These are phyloP conservation scores for Ochropleura leucogaster DNA, from an alignment of 2,888 invertebrate species.

Conservation along the genomic window DNA sequence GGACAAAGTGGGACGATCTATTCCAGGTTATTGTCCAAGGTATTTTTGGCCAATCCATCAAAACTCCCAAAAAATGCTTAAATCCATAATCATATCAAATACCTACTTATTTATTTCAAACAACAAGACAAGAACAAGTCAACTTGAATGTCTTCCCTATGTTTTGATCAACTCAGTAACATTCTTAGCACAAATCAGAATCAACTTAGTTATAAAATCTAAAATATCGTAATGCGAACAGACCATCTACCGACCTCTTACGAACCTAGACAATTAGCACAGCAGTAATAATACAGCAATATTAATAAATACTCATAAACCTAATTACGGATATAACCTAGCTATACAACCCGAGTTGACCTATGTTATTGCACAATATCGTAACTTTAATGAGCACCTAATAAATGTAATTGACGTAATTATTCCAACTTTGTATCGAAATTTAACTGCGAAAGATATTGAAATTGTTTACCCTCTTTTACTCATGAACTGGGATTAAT, in stretches of 20 bases:
- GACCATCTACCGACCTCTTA: slow-evolving; percentile 16
- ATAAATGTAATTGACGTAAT: slow-evolving; percentile 38
- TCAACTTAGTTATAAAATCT: not conserved
- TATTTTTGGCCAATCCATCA: not conserved
- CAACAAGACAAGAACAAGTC: too few relatives aligned
- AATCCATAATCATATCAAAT: not conserved
- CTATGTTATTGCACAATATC: slow-evolving; percentile 12
- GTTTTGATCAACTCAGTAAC: not conserved
- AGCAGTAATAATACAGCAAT: slow-evolving; percentile 11
- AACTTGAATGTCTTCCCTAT: not conserved
- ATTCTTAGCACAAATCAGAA: not conserved
- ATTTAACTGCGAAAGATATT: slow-evolving; percentile 5
- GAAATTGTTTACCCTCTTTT: not conserved
- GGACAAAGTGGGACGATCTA: too few relatives aligned
- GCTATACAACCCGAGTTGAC: slow-evolving; percentile 7
- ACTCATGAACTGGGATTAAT: too few relatives aligned
- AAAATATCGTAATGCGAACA: not conserved
- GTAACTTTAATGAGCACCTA: slow-evolving; percentile 22
- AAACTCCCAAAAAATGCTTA: not conserved
- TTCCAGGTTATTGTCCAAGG: too few relatives aligned
- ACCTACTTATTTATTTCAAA: too few relatives aligned
- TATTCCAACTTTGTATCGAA: slow-evolving; percentile 23
- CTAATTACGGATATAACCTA: slow-evolving; percentile 17
- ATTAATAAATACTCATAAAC: slow-evolving; percentile 24
- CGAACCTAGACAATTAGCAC: slow-evolving; percentile 7